Evolutionary conservation across 2,113 vertebrate genomes (phyloP).

Genomic region (Copsychus sechellarum): DNA sequence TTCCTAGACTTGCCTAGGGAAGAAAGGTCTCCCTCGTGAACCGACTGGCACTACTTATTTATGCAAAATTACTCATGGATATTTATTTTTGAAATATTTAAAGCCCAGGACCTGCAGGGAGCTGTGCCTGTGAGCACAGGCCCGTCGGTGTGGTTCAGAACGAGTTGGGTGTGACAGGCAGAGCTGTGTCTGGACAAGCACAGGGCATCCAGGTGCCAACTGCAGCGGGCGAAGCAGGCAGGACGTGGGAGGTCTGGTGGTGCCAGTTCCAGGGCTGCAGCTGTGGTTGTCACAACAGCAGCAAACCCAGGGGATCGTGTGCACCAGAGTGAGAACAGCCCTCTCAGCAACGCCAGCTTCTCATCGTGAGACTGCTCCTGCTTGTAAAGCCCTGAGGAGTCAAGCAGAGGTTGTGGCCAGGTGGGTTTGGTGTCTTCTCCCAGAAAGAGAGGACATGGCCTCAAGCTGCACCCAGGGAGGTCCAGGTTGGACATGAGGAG

Average conservation of each 20-base stretch:
- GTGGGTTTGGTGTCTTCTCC: not conserved
- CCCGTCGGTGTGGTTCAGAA: not conserved
- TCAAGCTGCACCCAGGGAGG: not conserved
- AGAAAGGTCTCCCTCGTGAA: not conserved
- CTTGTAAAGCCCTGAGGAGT: not conserved
- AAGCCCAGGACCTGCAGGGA: not conserved
- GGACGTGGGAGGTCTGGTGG: not conserved
- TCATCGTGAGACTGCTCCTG: not conserved
- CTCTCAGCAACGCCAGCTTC: not conserved
- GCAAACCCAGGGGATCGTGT: not conserved
- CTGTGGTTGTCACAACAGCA: not conserved
- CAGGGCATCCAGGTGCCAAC: not conserved
- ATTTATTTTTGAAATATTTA: not conserved
- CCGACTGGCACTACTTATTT: not conserved
- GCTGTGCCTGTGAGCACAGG: slow-evolving; percentile 35
- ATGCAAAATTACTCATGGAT: not conserved
- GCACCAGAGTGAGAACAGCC: not conserved
- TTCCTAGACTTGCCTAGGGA: not conserved
- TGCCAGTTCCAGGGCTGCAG: not conserved
- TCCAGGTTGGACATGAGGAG: not conserved
- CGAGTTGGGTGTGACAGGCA: not conserved
- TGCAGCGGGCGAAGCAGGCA: not conserved
- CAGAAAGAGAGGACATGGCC: not conserved
- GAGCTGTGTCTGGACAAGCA: slow-evolving; percentile 41
- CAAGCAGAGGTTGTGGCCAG: not conserved